phyloP scores from a whole-genome alignment of 2,113 vertebrate species.

The Beaufortia kweichowensis region DNA sequence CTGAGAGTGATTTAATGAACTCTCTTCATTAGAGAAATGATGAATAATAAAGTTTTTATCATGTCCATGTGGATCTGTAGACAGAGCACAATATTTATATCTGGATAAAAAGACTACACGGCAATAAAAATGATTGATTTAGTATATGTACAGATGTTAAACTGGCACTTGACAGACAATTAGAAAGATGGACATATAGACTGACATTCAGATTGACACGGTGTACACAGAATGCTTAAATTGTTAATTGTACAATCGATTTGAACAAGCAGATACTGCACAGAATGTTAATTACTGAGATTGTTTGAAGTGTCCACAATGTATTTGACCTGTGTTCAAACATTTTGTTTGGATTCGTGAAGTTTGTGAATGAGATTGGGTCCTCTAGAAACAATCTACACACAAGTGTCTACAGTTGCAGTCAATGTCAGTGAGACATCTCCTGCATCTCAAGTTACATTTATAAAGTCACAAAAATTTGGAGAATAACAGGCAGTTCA shows the following conservation, averaged over 20 bases:
- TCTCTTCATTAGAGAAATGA: conserved; percentile 58
- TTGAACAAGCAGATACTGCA: conserved; percentile 22
- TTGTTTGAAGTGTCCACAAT: conserved; percentile 27
- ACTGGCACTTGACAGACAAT: neutral
- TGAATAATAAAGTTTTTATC: conserved; percentile 48
- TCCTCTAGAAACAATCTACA: neutral
- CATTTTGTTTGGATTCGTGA: conserved; percentile 9
- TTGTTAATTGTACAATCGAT: conserved; percentile 8
- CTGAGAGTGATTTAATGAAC: conserved; percentile 54
- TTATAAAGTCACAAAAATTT: no score
- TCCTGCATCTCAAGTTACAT: neutral
- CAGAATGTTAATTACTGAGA: conserved; percentile 12
- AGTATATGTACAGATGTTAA: neutral
- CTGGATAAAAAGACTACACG: conserved; percentile 26
- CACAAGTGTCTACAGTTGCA: neutral
- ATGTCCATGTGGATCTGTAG: conserved; percentile 36
- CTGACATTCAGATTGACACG: conserved; percentile 1
- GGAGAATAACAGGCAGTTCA: no score
- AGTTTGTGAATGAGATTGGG: conserved; percentile 1
- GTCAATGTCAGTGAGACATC: neutral
- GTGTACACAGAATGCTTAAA: neutral
- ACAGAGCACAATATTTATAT: conserved; percentile 28
- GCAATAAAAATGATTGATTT: conserved; percentile 17
- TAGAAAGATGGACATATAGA: conserved; percentile 23
- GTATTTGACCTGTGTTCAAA: neutral